Evolutionary conservation across 1,140 invertebrate genomes (phyloP), one percentile per base, ranked within the genome.

Genomic region (Dendroctonus ponderosae): DNA sequence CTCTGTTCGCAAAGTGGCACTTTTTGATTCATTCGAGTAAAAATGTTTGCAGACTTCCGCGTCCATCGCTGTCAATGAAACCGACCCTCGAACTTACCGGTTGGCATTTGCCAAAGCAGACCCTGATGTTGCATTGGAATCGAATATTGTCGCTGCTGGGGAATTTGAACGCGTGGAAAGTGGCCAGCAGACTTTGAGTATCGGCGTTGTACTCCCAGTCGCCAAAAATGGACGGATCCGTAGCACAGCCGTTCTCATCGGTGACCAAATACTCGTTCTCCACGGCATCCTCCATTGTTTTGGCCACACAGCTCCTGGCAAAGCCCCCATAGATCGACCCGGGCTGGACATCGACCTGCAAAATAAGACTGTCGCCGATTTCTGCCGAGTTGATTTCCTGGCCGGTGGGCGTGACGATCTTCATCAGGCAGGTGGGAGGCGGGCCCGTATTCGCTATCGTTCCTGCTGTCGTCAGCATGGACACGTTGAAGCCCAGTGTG

Each of bases 91-190:
- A 11, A 39, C 87, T 85, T 83, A 92, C 93, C 66, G 94, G 94
- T 85, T 95, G 94, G 81, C 94, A 97, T 80, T 89, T 91, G 78
- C 93, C 93, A 76, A 97, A 97, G 83, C 94, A 97, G 5, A 97
- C 93, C 50, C 94, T 85, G 76, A 97, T 94, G 77, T 96, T 96
- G 78, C 94, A 97, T 79, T 96, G 93, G 91, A 97, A 97, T 79
- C 93, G 83, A 72, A 97, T 93, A 76, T 94, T 96, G 74, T 96
- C 94, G 74, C 92, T 94, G 66, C 91, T 93, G 0, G 94, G 94
- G 85, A 97, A 97, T 78, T 97, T 97, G 78, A 97, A 97, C 5
- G 94, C 94, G 77, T 95, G 95, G 77, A 97, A 96, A 66, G 89
- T 87, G 46, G 93, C 93, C 74, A 91, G 82, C 15, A 97, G 79